Base-by-base conservation (phyloP, 2,113 vertebrate genomes). In the Corvus moneduloides region DNA sequence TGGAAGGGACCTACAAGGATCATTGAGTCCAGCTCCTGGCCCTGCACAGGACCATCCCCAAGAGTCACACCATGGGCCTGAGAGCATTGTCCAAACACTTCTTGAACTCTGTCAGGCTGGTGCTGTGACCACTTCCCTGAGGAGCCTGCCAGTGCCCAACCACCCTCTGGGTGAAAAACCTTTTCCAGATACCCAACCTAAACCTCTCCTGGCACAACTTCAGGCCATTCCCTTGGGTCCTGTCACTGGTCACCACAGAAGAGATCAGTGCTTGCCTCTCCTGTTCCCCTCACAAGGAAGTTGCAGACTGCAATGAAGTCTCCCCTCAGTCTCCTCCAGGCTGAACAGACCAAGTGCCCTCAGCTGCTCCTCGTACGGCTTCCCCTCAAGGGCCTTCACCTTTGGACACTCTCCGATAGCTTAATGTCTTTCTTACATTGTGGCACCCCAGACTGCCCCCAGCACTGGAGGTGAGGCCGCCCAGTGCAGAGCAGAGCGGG, bases 371-470 rank as follows among this genome's bases (percentile, higher is more conserved):
- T 55, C 2, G 4, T 5, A 22, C 2, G 0, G 24, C 26, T 54
- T 6, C 26, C 5, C 32, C 61, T 79, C 49, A 7, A 30, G 39
- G 0, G 7, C 5, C 20, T 35, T 78, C 48, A 43, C 7, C 37
- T 63, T n/a, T n/a, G 2, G 48, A 43, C 2, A 0, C 18, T 28
- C 24, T 43, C 23, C 0, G n/a, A 10, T 10, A 64, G 18, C 4
- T 78, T 13, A 43, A 52, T n/a, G 1, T 2, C 23, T 78, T 43
- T 63, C 22, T 39, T 39, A 9, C 3, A 24, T 27, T 63, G 48
- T 6, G 28, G 10, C 1, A 1, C 58, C 46, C 44, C 18, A 41
- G 6, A 18, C 28, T 37, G 55, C 44, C 11, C n/a, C 11, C 55
- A 75, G 55, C 4, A 48, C 44, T 49, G 3, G 1, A 75, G 55